Conservation (phyloP, 2,888 invertebrate genomes). For the Schizotus pectinicornis region DNA sequence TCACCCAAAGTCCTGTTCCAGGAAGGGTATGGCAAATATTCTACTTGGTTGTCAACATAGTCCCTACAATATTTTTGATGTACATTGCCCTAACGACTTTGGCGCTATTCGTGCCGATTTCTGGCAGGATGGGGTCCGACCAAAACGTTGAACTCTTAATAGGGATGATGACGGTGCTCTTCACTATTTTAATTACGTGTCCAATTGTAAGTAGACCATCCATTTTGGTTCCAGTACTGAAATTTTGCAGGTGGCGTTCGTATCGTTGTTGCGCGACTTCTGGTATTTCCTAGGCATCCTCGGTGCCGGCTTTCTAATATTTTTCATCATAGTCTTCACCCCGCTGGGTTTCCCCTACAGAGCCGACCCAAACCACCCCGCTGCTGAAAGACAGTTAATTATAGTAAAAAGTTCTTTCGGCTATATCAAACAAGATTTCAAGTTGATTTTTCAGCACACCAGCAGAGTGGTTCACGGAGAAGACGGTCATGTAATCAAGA, state of each 20-base stretch:
- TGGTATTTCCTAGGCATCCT: conserved; percentile 40
- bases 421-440: not conserved
- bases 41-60: conserved; percentile 43
- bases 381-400: conserved; percentile 69
- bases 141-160: conserved; percentile 59
- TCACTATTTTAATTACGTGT: conserved; percentile 55
- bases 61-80: conserved; percentile 46
- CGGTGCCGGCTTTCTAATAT: conserved; percentile 39
- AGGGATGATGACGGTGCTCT: conserved; percentile 51
- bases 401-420: conserved; percentile 40
- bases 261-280: conserved; percentile 42
- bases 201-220: conserved; percentile 49
- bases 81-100: conserved; percentile 39
- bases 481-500: conserved; percentile 38
- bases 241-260: conserved; percentile 44
- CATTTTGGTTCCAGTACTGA: too few species aligned
- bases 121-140: conserved; percentile 57
- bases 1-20: conserved; percentile 13
- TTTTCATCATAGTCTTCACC: conserved; percentile 63
- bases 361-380: conserved; percentile 62
- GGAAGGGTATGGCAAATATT: conserved; percentile 47
- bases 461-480: conserved; percentile 45
- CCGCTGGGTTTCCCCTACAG: conserved; percentile 75
- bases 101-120: conserved; percentile 54
- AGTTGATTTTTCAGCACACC: conserved; percentile 43